phyloP scores from a whole-genome alignment of 2,797 vertebrate species.

The Bradypus variegatus region DNA sequence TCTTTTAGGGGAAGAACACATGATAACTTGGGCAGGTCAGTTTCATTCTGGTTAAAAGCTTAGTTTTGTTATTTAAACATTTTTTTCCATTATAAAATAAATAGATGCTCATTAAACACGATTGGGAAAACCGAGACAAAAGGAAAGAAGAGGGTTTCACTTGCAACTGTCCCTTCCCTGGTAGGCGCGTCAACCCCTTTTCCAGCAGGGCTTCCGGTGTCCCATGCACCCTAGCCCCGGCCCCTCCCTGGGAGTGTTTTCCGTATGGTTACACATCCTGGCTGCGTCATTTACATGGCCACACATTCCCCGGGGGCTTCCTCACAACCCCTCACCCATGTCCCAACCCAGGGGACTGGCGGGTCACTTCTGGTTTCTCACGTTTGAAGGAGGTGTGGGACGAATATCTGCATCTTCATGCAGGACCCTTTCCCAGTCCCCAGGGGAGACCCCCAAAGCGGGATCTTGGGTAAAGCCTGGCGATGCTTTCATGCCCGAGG shows the following conservation, averaged over 20 bases:
- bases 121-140: neutral
- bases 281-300: accelerated
- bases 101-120: neutral
- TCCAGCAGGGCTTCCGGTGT: neutral
- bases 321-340: accelerated
- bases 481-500: accelerated
- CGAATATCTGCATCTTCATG: accelerated
- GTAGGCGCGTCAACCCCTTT: no score
- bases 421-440: neutral
- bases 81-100: neutral
- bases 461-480: neutral
- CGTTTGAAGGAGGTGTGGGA: accelerated
- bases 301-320: accelerated
- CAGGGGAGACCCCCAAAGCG: neutral
- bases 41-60: neutral
- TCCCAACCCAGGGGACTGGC: accelerated
- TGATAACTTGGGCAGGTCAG: neutral
- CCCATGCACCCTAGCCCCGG: no score
- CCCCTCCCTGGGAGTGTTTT: accelerated
- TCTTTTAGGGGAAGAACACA: neutral
- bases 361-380: accelerated
- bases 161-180: accelerated
- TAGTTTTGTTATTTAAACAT: neutral
- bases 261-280: accelerated
- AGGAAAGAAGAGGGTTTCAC: no score